These are phyloP conservation scores for Microtus oregoni DNA, from an alignment of 2,113 vertebrate species.

Conservation along the genomic window DNA sequence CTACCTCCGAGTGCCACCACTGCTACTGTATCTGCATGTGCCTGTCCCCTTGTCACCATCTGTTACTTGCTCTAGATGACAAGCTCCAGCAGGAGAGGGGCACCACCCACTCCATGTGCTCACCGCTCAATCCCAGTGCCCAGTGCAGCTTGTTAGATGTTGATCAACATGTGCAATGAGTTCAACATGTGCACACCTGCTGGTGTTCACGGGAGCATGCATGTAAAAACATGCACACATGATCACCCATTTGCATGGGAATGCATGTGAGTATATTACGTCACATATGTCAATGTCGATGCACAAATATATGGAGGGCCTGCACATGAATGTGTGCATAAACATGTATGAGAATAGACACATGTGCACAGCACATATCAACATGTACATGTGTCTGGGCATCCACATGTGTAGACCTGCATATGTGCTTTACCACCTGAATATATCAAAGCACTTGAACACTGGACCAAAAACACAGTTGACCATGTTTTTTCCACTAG, in stretches of 20 bases:
- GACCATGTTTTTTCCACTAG: background rate
- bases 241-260: too few species aligned
- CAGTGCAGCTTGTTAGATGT: rapidly evolving
- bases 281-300: background rate
- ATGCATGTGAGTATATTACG: too few species aligned
- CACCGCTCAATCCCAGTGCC: background rate
- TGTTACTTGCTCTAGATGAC: background rate
- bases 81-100: background rate
- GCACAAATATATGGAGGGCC: background rate
- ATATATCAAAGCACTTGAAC: background rate
- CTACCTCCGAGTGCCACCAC: rapidly evolving
- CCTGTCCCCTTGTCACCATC: background rate
- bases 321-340: background rate
- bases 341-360: background rate
- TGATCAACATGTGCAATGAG: rapidly evolving
- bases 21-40: rapidly evolving
- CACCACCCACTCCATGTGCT: background rate
- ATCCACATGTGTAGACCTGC: background rate
- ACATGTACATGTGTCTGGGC: background rate
- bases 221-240: background rate
- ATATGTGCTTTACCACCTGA: background rate
- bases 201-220: background rate
- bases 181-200: rapidly evolving
- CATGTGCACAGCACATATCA: background rate
- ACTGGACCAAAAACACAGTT: background rate